Evolutionary conservation across 2,797 vertebrate species (phyloP), one percentile per base, ranked within the genome.

Genomic region (Naso thynnoides): DNA sequence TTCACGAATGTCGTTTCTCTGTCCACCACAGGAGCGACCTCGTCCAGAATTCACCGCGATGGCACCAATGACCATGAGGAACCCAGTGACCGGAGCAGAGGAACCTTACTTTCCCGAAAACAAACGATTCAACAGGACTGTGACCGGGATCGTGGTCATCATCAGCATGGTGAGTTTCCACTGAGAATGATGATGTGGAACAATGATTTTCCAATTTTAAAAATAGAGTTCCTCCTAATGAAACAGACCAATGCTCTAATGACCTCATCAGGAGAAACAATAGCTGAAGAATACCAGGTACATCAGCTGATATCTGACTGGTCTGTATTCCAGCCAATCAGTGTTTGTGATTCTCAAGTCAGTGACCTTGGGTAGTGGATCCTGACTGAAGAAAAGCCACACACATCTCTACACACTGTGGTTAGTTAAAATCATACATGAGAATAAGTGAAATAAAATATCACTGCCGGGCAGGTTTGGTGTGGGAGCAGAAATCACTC

Each of bases 41-140:
- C 90, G 93, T 19, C 94, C 94, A 1, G 94, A 95, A 81, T 96
- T 96, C 84, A 90, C 93, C 0, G 91, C 94, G 8, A 93, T 93
- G 92, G 94, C 95, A 0, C 93, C 92, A 0, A 85, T 92, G 73
- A 95, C 94, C 84, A 90, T 91, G 73, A 92, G 92, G 82, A 95
- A 95, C 86, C 94, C 94, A 0, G 85, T 95, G 73, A 96, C 94
- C 0, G 95, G 94, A 2, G 84, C 89, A 0, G 95, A 96, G 77
- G 95, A 96, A 36, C 95, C 95, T 0, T 90, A 95, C 76, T 96
- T 96, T 48, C 93, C 95, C 0, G 73, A 89, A 23, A 75, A 41
- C 0, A 89, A 84, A 6, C 83, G 88, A 0, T 47, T 95, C n/a
- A 92, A 92, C 19, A 83, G 91, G 38, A 92, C 91, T 42, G 26